These are phyloP conservation scores for Rhodophaea formosa DNA, from an alignment of 2,888 invertebrate genomes.

Conservation along the genomic window DNA sequence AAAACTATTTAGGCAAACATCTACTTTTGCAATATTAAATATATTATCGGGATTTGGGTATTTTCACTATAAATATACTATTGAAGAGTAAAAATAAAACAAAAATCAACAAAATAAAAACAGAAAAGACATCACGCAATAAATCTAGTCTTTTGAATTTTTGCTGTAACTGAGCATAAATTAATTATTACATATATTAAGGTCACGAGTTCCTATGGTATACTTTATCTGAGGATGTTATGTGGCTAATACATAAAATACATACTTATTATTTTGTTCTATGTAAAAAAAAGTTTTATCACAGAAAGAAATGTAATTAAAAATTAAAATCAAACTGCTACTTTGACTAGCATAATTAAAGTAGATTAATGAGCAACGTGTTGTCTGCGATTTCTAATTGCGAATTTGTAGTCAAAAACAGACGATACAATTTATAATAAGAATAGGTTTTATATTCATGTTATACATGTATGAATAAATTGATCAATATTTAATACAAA, in stretches of 20 bases:
- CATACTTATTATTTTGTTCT: conserved; percentile 57
- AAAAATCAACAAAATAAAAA: conserved; percentile 16
- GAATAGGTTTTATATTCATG: conserved; percentile 6
- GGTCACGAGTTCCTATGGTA: conserved; percentile 2
- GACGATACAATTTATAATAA: conserved; percentile 11
- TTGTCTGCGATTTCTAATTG: conserved; percentile 15
- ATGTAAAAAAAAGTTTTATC: conserved; percentile 64
- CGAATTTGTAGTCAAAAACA: conserved; percentile 1
- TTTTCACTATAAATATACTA: conserved; percentile 2
- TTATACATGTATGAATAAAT: conserved; percentile 1
- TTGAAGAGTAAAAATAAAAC: conserved; percentile 2
- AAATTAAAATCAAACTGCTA: conserved; percentile 57
- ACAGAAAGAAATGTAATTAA: conserved; percentile 64
- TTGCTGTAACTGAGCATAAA: conserved; percentile 12
- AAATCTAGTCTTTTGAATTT: conserved; percentile 17
- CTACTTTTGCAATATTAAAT: conserved; percentile 9
- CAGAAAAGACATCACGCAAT: conserved; percentile 10
- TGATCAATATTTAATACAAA: conserved; percentile 1
- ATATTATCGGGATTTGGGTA: conserved; percentile 4
- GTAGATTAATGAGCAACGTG: conserved; percentile 41
- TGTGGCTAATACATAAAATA: conserved; percentile 64
- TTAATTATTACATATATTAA: neutral
- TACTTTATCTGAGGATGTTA: conserved; percentile 56
- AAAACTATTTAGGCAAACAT: conserved; percentile 19
- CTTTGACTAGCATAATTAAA: conserved; percentile 67